Percentiles rank a stretch among this genome's conserved stretches.
phyloP scores from a whole-genome alignment of 2,888 invertebrate species.

The Lithophane semibrunnea region DNA sequence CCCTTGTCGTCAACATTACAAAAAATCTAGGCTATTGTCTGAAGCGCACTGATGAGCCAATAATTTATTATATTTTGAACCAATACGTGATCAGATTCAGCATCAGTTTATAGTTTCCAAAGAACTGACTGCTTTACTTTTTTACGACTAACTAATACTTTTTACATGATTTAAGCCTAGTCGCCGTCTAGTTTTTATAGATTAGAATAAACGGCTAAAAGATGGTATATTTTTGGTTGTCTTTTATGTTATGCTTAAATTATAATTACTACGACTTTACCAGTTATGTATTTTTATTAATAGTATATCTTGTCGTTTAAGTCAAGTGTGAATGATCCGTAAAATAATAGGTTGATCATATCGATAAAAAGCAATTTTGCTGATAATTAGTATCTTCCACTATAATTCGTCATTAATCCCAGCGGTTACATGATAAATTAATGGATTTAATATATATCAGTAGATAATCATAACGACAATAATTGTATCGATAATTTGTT shows the following conservation, averaged over 20 bases:
- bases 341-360: slow-evolving; percentile 32
- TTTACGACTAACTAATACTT: slow-evolving; percentile 10
- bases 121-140: slow-evolving; percentile 7
- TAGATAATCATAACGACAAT: slow-evolving; percentile 30
- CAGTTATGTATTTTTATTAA: slow-evolving; percentile 16
- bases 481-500: slow-evolving; percentile 27
- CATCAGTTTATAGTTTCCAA: slow-evolving; percentile 10
- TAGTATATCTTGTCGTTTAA: slow-evolving; percentile 12
- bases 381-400: slow-evolving; percentile 27
- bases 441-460: slow-evolving; percentile 34
- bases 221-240: slow-evolving; percentile 13
- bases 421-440: slow-evolving; percentile 38
- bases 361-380: slow-evolving; percentile 23
- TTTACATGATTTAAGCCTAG: slow-evolving; percentile 34
- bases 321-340: slow-evolving; percentile 32
- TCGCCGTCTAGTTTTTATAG: slow-evolving; percentile 39
- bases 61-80: slow-evolving; percentile 31
- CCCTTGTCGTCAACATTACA: slow-evolving; percentile 1
- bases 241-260: slow-evolving; percentile 13
- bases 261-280: slow-evolving; percentile 14
- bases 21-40: slow-evolving; percentile 22
- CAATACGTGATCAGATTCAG: slow-evolving; percentile 36
- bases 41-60: slow-evolving; percentile 35
- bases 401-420: slow-evolving; percentile 7
- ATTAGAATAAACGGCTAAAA: slow-evolving; percentile 20